Evolutionary conservation across 2,888 invertebrate species (phyloP), one percentile per base, ranked within the genome.

Genomic region (Anthoptus insignis): DNA sequence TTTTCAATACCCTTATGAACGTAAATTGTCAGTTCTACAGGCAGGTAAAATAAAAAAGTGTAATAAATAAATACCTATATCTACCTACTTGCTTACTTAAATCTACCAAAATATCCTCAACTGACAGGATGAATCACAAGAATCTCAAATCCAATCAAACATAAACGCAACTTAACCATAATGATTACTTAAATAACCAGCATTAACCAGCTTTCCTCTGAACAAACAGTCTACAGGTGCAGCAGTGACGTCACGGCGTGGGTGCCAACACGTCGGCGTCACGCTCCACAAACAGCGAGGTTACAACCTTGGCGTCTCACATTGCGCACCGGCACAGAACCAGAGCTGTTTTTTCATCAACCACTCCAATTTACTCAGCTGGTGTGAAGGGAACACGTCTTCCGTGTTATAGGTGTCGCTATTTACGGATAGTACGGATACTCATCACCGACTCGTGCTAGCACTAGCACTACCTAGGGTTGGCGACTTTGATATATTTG

Each of bases 231-330:
- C n/a, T 24, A 21, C 53, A 29, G 63, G 68, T 74, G 61, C 71
- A 77, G 71, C 9, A 66, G 68, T 91, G 91, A 91, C 91, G 92
- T 91, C 89, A 91, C 79, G 79, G 72, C 76, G 81, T 91, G 90
- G 92, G 91, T 92, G 92, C 91, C 88, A 80, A 87, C 91, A 91
- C 91, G 91, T 91, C 88, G 88, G 83, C 88, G 93, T 91, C 89
- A 89, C 89, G 93, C 92, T 93, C 92, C 92, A 93, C 92, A 92
- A 92, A 92, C 91, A 79, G 81, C 91, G 89, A 92, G 93, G 92
- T 83, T 90, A 84, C 87, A 91, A 87, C 92, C 93, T 93, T 92
- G 92, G 82, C 84, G 89, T 84, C 88, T 91, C 87, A 89, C 90
- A 88, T 89, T 89, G 91, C 89, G 82, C 91, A 86, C 85, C 84